Conservation (phyloP, 1,140 invertebrate genomes). For the Lamellibrachia luymesi region DNA sequence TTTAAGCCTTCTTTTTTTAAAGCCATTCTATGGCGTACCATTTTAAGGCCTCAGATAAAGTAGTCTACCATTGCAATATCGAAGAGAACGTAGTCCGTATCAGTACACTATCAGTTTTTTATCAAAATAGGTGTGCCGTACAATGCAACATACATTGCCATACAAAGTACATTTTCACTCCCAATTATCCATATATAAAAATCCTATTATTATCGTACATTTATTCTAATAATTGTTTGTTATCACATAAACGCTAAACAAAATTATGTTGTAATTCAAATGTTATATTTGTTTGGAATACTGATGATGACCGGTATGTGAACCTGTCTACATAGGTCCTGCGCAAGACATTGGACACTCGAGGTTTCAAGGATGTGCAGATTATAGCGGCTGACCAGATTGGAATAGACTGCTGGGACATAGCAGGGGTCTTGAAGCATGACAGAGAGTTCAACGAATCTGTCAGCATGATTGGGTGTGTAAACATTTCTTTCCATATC, state of each 20-base stretch:
- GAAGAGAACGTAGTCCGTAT: too few species aligned
- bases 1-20: too few species aligned
- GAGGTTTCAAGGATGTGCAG: conserved; percentile 20
- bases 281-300: not conserved
- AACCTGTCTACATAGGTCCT: conserved; percentile 15
- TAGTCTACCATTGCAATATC: too few species aligned
- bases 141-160: too few species aligned
- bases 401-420: conserved; percentile 17
- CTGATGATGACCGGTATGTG: not conserved
- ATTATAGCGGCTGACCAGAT: conserved; percentile 24
- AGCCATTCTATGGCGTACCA: too few species aligned
- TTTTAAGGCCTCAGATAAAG: too few species aligned
- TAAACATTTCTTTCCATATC: not conserved
- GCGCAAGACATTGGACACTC: conserved; percentile 20
- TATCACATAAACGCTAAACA: not conserved
- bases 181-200: too few species aligned
- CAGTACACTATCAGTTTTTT: too few species aligned
- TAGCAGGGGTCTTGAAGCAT: conserved; percentile 14
- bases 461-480: conserved; percentile 25
- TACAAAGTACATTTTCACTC: too few species aligned
- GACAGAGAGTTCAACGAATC: conserved; percentile 21
- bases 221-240: not conserved
- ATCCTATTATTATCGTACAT: not conserved
- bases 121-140: too few species aligned
- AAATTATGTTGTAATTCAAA: not conserved